Evolutionary conservation across 2,113 vertebrate species (phyloP).

Genomic region (Hemichromis elongatus): DNA sequence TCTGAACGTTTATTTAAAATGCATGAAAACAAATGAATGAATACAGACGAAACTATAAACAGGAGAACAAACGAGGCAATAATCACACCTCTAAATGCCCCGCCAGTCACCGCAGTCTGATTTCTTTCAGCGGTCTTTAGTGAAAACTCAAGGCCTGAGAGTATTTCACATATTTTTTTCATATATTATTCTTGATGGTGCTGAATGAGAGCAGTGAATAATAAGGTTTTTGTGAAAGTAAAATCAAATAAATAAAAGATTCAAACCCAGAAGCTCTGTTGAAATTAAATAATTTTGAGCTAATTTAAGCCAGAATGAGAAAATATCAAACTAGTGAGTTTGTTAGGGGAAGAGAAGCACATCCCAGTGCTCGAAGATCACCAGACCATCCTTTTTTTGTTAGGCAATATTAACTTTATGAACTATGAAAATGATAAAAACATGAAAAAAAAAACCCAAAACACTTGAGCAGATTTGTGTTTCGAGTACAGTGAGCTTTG

Average conservation of each 20-base stretch:
- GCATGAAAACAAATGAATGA: neutral
- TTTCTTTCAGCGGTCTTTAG: fast-evolving
- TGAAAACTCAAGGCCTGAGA: neutral
- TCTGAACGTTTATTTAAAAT: neutral
- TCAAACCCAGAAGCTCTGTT: neutral
- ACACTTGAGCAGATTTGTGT: neutral
- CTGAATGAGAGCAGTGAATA: neutral
- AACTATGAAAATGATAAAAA: neutral
- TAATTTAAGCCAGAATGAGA: neutral
- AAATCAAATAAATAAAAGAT: neutral
- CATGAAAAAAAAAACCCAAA: fast-evolving
- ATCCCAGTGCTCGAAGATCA: fast-evolving
- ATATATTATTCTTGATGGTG: neutral
- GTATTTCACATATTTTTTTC: neutral
- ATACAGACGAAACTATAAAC: neutral
- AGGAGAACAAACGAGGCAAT: neutral
- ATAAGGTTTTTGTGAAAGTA: neutral
- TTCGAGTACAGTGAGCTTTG: neutral
- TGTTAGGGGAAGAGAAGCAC: neutral
- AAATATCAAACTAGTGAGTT: neutral
- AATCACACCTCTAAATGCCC: fast-evolving
- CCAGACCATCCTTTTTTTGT: fast-evolving
- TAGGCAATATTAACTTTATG: neutral
- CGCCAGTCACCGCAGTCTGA: neutral
- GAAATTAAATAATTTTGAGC: neutral